Conservation (phyloP, 2,113 vertebrate species). For the Abramis brama region DNA sequence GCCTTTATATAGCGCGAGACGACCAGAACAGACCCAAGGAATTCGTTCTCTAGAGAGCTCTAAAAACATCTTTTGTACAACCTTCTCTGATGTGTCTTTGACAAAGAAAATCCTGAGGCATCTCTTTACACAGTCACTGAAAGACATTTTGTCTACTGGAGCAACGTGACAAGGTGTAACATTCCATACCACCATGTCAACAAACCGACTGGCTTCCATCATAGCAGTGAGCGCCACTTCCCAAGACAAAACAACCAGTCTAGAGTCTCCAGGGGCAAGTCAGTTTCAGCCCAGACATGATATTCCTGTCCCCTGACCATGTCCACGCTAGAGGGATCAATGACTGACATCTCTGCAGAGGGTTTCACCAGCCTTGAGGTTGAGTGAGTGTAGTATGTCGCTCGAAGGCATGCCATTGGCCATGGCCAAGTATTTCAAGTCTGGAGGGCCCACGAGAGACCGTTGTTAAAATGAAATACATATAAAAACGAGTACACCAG, state of each 20-base stretch:
- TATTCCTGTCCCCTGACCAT: constrained; percentile 19
- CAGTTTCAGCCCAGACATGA: constrained; percentile 41
- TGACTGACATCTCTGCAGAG: constrained; percentile 59
- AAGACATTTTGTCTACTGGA: constrained; percentile 67
- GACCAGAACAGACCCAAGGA: not conserved
- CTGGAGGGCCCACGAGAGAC: constrained; percentile 36
- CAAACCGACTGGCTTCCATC: constrained; percentile 71
- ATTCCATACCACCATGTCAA: constrained; percentile 74
- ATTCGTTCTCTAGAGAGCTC: not conserved
- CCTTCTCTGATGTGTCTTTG: constrained; percentile 72
- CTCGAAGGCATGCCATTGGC: constrained; percentile 55
- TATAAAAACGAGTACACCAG: constrained; percentile 2
- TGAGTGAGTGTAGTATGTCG: constrained; percentile 43
- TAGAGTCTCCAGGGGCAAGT: constrained; percentile 44
- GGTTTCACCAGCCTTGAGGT: constrained; percentile 35
- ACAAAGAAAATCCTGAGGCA: constrained; percentile 73
- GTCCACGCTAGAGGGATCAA: constrained; percentile 31
- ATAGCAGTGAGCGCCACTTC: constrained; percentile 71
- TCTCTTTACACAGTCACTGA: constrained; percentile 60
- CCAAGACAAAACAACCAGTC: constrained; percentile 71
- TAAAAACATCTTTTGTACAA: constrained; percentile 21
- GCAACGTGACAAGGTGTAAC: constrained; percentile 71
- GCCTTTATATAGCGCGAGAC: not conserved
- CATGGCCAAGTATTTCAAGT: constrained; percentile 32
- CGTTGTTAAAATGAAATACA: constrained; percentile 36